Evolutionary conservation across 2,888 invertebrate species (phyloP).

Genomic region (Aproaerema taeniolella): DNA sequence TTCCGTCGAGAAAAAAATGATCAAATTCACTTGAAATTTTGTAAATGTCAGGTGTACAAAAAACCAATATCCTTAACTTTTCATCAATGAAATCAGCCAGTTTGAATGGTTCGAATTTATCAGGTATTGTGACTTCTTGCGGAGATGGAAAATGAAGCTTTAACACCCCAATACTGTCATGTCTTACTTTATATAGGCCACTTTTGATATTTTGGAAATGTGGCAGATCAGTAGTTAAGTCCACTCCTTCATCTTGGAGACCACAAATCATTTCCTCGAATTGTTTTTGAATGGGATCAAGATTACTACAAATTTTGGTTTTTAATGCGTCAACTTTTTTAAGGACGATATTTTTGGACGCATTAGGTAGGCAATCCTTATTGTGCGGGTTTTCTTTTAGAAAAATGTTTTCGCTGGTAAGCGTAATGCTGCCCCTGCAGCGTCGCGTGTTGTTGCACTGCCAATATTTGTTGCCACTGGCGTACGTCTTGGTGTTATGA

Average conservation of each 20-base stretch:
- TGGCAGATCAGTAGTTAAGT: constrained; percentile 3
- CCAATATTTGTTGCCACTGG: constrained; percentile 12
- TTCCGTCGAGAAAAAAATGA: constrained; percentile 15
- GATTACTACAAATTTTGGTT: not conserved
- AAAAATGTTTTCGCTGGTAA: constrained; percentile 14
- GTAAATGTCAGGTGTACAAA: not conserved
- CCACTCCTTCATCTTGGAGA: constrained; percentile 3
- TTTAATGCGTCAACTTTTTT: constrained; percentile 6
- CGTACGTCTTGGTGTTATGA: constrained; percentile 10
- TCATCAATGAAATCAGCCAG: not conserved
- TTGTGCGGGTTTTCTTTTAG: constrained; percentile 12
- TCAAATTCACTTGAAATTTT: not conserved
- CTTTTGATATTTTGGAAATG: constrained; percentile 11
- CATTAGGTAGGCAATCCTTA: constrained; percentile 13
- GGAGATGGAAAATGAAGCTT: constrained; percentile 13
- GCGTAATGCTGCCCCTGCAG: constrained; percentile 14
- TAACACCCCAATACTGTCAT: constrained; percentile 9
- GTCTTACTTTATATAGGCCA: constrained; percentile 15
- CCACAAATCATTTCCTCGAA: constrained; percentile 3
- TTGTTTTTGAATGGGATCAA: not conserved
- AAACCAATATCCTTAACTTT: not conserved
- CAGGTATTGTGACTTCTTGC: constrained; percentile 1
- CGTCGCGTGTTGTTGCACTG: constrained; percentile 7
- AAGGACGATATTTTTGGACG: constrained; percentile 8
- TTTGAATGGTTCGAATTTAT: not conserved